Evolutionary conservation across 2,888 invertebrate genomes (phyloP), one percentile per base, ranked within the genome.

Genomic region (Lasioglossum figueresi): DNA sequence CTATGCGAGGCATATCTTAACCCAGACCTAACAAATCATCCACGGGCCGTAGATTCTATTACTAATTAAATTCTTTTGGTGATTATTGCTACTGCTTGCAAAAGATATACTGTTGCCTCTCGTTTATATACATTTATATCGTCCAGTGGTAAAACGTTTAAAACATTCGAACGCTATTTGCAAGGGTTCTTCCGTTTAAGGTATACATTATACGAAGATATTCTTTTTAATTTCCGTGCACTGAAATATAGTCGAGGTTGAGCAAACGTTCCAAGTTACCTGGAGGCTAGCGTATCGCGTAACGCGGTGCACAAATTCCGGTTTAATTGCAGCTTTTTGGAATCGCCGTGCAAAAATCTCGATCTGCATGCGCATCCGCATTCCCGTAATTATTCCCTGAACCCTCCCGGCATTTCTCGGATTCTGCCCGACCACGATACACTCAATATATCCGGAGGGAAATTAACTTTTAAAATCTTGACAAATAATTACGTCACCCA

Each of bases 401-500:
- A 27, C 59, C 14, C 14, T 16, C 27, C 27, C 59, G 59, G 52
- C 27, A 59, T 59, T 59, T 16, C 59, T 1, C 14, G 59, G 27
- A 31, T 59, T 14, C 27, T 27, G 27, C 0, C 14, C 59, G 59
- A 27, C 59, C 5, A 16, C 27, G 59, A 31, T 59, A 27, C 59
- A 31, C 59, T 59, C 27, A 16, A 59, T 59, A 16, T 59, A 59
- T 31, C 59, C 5, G 16, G 14, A 6, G 59, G 5, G 27, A 59
- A 27, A 31, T 16, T 31, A 27, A 59, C 6, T 31, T 59, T 31
- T 16, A 31, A 31, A 59, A 31, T 59, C 59, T 27, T 59, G 59
- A 59, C 59, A 59, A 59, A 59, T 59, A 59, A 59, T 59, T 59
- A 59, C 59, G 59, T 59, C 59, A 59, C 59, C 59, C 59, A 16